phyloP scores from a whole-genome alignment of 2,888 invertebrate genomes.

The Oscheius myriophilus region DNA sequence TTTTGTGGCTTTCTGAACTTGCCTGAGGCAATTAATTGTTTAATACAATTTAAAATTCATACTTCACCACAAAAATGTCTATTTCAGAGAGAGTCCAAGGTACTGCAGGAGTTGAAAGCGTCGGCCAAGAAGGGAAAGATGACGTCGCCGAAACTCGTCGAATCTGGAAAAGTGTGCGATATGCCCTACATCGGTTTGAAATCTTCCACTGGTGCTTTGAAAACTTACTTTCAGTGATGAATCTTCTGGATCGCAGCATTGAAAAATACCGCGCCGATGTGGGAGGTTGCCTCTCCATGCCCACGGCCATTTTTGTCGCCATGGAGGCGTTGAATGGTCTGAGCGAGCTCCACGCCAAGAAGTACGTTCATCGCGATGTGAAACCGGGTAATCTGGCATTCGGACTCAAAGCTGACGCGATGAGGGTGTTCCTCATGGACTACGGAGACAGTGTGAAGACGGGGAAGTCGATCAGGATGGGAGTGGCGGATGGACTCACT shows the following conservation, averaged over 20 bases:
- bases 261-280: slow-evolving; percentile 6
- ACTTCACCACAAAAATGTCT: too few relatives aligned
- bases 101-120: neutral
- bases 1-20: too few relatives aligned
- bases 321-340: slow-evolving; percentile 12
- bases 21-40: too few relatives aligned
- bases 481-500: slow-evolving; percentile 11
- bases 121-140: slow-evolving; percentile 1
- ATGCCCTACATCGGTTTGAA: slow-evolving; percentile 15
- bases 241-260: slow-evolving; percentile 11
- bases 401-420: neutral
- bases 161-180: slow-evolving; percentile 29
- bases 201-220: too few relatives aligned
- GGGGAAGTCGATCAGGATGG: slow-evolving; percentile 22
- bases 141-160: slow-evolving; percentile 1
- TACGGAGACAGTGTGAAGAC: slow-evolving; percentile 24
- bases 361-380: slow-evolving; percentile 19
- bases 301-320: slow-evolving; percentile 14
- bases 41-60: too few relatives aligned
- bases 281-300: neutral
- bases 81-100: too few relatives aligned
- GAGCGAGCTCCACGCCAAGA: slow-evolving; percentile 16
- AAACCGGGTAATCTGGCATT: slow-evolving; percentile 14
- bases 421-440: slow-evolving; percentile 23
- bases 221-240: neutral